These are phyloP conservation scores for Scelioninae gen. 1 DNA, from an alignment of 2,888 invertebrate genomes.

Conservation along the genomic window DNA sequence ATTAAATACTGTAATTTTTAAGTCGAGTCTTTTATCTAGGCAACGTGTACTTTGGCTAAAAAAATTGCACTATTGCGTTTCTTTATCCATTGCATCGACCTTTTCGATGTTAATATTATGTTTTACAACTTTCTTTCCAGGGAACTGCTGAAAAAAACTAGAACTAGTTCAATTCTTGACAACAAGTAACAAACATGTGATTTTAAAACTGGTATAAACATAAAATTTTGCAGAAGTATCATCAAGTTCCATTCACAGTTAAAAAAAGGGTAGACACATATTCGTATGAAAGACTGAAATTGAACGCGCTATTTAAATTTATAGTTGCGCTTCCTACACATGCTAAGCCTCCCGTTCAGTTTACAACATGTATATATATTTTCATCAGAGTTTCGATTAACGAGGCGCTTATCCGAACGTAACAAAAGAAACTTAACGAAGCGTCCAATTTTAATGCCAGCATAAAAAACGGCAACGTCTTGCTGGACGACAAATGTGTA, in stretches of 20 bases:
- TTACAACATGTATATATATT: slow-evolving; percentile 9
- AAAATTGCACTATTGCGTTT: too few relatives aligned
- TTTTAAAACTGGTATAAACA: neutral
- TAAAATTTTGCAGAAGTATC: slow-evolving; percentile 14
- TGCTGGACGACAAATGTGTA: slow-evolving; percentile 53
- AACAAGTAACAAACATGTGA: slow-evolving; percentile 33
- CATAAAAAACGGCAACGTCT: slow-evolving; percentile 35
- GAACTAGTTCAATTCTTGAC: too few relatives aligned
- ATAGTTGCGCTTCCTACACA: neutral
- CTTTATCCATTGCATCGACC: too few relatives aligned
- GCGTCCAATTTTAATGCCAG: slow-evolving; percentile 50
- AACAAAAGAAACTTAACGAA: slow-evolving; percentile 54
- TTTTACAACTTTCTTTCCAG: too few relatives aligned
- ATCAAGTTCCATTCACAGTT: neutral
- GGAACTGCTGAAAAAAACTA: too few relatives aligned
- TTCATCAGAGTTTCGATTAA: slow-evolving; percentile 42
- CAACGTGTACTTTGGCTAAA: too few relatives aligned
- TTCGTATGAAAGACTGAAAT: slow-evolving; percentile 8
- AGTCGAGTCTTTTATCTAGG: too few relatives aligned
- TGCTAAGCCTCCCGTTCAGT: neutral
- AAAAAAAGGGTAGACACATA: neutral
- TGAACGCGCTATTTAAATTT: slow-evolving; percentile 16
- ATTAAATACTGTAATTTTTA: too few relatives aligned
- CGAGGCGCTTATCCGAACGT: slow-evolving; percentile 35
- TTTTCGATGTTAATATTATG: too few relatives aligned